phyloP scores from a whole-genome alignment of 2,113 vertebrate genomes.

The Megaptera novaeangliae region DNA sequence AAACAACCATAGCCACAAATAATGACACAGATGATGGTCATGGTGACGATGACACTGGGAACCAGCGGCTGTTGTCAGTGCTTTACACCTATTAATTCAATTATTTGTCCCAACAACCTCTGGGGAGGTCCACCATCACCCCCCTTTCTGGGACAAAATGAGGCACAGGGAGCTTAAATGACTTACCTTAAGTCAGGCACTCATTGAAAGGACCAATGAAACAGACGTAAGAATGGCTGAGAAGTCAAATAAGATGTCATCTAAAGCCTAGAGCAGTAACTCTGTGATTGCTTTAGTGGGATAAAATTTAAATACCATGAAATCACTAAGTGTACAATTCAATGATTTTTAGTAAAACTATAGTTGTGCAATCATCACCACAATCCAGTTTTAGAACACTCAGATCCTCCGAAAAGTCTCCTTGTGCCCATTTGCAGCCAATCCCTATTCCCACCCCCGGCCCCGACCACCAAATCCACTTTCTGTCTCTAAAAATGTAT shows the following conservation, averaged over 20 bases:
- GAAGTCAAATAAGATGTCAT: neutral
- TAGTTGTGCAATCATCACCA: neutral
- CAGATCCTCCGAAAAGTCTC: neutral
- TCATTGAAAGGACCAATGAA: neutral
- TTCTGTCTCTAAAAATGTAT: neutral
- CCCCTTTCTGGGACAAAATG: neutral
- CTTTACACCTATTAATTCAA: neutral
- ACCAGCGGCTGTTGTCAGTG: neutral
- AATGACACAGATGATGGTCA: accelerated
- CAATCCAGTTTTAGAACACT: neutral
- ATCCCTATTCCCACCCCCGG: neutral
- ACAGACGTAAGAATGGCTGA: neutral
- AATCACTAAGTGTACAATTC: neutral
- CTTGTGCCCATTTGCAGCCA: neutral
- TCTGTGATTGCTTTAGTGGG: neutral
- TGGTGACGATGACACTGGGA: accelerated
- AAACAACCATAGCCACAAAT: neutral
- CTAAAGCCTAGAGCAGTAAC: neutral
- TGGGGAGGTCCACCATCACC: neutral
- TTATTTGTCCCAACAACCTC: neutral
- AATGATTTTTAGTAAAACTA: neutral
- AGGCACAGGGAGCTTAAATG: neutral
- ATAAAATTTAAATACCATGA: neutral
- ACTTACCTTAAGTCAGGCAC: neutral
- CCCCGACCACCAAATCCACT: neutral